Evolutionary conservation across 2,888 invertebrate genomes (phyloP).

Genomic region (Agrochola lychnidis): DNA sequence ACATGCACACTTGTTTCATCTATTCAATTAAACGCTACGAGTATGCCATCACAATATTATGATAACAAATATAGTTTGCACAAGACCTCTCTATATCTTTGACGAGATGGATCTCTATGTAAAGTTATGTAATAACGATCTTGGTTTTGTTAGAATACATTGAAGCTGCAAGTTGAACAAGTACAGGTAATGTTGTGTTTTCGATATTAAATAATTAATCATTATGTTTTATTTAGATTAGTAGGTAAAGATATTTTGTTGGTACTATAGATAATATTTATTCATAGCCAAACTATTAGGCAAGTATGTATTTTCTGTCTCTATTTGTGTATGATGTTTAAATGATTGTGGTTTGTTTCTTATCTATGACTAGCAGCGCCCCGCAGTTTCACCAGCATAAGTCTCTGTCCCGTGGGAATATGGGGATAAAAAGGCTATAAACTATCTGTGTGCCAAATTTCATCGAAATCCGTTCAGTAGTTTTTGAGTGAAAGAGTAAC

Average conservation of each 20-base stretch:
- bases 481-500: too few relatives aligned
- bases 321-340: background rate
- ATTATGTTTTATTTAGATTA: background rate
- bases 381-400: too few relatives aligned
- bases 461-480: too few relatives aligned
- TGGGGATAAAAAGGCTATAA: too few relatives aligned
- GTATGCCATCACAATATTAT: conserved; percentile 53
- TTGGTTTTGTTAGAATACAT: conserved; percentile 11
- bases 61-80: conserved; percentile 48
- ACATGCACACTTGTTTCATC: conserved; percentile 64
- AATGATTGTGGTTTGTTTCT: background rate
- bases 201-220: background rate
- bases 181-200: background rate
- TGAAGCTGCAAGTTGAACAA: conserved; percentile 6
- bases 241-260: background rate
- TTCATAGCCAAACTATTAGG: background rate
- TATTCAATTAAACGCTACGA: conserved; percentile 56
- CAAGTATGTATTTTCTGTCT: background rate
- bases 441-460: too few relatives aligned
- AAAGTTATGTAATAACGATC: background rate
- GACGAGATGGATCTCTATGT: conserved; percentile 34
- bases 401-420: too few relatives aligned
- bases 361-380: background rate
- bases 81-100: conserved; percentile 26
- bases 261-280: background rate